phyloP scores from a whole-genome alignment of 2,113 vertebrate species.

The Platanista minor region DNA sequence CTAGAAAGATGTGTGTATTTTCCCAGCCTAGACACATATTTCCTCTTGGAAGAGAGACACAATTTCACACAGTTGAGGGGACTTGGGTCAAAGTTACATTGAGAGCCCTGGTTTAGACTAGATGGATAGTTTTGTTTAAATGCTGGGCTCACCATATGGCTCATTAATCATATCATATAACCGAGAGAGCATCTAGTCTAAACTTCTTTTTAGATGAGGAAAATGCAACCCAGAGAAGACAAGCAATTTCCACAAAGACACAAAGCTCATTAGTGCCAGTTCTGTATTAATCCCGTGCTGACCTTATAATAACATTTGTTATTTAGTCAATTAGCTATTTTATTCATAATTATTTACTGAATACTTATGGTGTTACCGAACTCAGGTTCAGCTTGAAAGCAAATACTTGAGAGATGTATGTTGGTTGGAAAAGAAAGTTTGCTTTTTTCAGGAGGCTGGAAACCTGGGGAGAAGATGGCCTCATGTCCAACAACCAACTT shows the following conservation, averaged over 20 bases:
- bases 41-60: neutral
- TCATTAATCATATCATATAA: neutral
- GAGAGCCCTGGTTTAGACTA: neutral
- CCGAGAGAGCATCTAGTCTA: neutral
- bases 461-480: neutral
- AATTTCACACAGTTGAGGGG: neutral
- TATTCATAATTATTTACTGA: neutral
- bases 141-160: neutral
- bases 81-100: neutral
- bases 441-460: neutral
- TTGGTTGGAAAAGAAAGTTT: neutral
- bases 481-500: neutral
- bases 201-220: neutral
- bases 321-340: neutral
- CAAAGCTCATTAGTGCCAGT: neutral
- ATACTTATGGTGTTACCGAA: neutral
- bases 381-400: neutral
- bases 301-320: neutral
- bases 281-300: neutral
- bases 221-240: neutral
- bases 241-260: neutral
- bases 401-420: neutral
- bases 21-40: neutral
- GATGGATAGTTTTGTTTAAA: constrained; percentile 31
- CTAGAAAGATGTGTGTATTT: neutral